Base-by-base conservation (phyloP, 1,140 invertebrate genomes). In the Triops longicaudatus region DNA sequence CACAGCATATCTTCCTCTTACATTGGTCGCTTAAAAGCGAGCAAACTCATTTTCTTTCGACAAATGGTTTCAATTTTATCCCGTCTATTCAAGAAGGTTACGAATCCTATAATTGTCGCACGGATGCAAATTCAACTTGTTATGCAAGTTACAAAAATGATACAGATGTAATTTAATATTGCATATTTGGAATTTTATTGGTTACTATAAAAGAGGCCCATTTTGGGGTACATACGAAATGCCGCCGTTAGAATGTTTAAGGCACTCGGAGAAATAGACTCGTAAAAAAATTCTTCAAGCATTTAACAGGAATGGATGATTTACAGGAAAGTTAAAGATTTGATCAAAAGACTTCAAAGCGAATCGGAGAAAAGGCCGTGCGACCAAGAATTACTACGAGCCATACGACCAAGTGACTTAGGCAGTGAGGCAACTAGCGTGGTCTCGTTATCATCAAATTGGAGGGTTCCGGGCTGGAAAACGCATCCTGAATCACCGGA, bases 61-160 rank as follows among this genome's bases (percentile, higher is more conserved):
- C 31, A 37, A 37, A 3, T 63, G n/a, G 50, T 63, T 63, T 63
- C 22, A 17, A n/a, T 63, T 63, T 63, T 63, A 17, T 17, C 50
- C 50, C 50, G 22, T 22, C 50, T 22, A 63, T 63, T 63, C 6
- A 12, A 63, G 22, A 17, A 1, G 50, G 50, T 3, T 63, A 63
- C 14, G 22, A 63, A 63, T 63, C 50, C 50, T 0, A 37, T 37
- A 63, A 63, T 63, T 63, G 50, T 63, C 50, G 50, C n/a, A 63
- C 50, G 50, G 50, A 63, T 63, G 50, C 50, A 63, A 63, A 63
- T 63, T 63, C 50, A 63, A 63, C 14, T 63, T 63, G 50, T 63
- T 63, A 63, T 63, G 50, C 50, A 63, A 63, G 50, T 63, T 63
- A n/a, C 50, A 9, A 22, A 63, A 63, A 63, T 63, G 17, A 63